These are phyloP conservation scores for Engraulis encrasicolus DNA, from an alignment of 2,113 vertebrate species.

Conservation along the genomic window DNA sequence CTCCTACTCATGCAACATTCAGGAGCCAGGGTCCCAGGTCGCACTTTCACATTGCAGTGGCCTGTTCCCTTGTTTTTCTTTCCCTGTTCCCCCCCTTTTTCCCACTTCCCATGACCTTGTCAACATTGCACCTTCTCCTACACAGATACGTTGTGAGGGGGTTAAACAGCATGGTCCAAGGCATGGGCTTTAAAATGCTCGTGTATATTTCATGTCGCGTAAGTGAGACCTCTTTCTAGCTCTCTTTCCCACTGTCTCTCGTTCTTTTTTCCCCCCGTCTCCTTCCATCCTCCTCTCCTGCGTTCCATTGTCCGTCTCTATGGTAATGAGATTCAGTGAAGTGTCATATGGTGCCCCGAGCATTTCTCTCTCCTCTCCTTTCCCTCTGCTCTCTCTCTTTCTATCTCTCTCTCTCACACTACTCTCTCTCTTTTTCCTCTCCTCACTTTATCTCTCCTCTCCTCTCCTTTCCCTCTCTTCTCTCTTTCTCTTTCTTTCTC, in stretches of 20 bases:
- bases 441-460: no score
- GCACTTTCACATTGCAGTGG: background rate
- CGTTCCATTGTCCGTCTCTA: slow-evolving; percentile 45
- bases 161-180: background rate
- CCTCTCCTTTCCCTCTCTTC: no score
- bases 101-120: background rate
- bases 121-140: background rate
- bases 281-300: background rate
- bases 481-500: no score
- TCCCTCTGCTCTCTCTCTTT: no score
- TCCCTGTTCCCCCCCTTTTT: background rate
- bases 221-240: slow-evolving; percentile 55
- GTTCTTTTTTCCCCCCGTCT: background rate
- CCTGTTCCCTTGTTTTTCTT: background rate
- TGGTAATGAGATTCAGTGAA: slow-evolving; percentile 67
- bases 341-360: slow-evolving; percentile 67
- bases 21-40: background rate
- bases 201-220: slow-evolving; percentile 63
- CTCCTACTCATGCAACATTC: slow-evolving; percentile 6
- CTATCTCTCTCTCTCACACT: no score
- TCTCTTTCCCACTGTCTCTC: background rate
- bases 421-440: no score
- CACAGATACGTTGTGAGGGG: background rate
- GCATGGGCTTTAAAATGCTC: slow-evolving; percentile 40
- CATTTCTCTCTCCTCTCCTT: slow-evolving; percentile 52